phyloP scores from a whole-genome alignment of 1,140 invertebrate genomes.

The Drosophila auraria region DNA sequence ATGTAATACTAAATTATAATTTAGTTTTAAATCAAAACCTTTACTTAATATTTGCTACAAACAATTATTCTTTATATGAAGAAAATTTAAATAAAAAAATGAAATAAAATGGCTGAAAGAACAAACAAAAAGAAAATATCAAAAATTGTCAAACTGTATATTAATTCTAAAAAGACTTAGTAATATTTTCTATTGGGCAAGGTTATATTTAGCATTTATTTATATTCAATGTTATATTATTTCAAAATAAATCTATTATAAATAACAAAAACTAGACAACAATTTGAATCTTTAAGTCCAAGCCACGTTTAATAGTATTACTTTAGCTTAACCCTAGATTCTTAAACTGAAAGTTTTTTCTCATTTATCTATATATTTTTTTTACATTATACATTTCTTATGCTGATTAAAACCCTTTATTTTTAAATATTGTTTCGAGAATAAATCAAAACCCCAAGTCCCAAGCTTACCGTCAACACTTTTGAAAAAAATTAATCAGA shows the following conservation, averaged over 20 bases:
- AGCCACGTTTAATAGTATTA: no score
- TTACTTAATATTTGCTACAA: no score
- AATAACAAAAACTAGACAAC: no score
- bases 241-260: background rate
- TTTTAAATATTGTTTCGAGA: background rate
- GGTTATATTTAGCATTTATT: background rate
- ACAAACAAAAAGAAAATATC: background rate
- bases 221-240: background rate
- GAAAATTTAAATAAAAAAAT: no score
- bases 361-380: no score
- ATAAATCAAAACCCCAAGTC: slow-evolving; percentile 13
- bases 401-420: background rate
- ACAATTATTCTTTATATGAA: no score
- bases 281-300: no score
- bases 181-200: background rate
- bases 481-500: slow-evolving; percentile 23
- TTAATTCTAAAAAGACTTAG: background rate
- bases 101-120: background rate
- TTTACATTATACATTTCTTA: background rate
- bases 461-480: background rate
- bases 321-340: no score
- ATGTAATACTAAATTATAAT: no score
- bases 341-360: no score
- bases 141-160: no score
- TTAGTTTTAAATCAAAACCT: no score